Evolutionary conservation across 2,888 invertebrate genomes (phyloP).

Genomic region (Acheta domesticus): DNA sequence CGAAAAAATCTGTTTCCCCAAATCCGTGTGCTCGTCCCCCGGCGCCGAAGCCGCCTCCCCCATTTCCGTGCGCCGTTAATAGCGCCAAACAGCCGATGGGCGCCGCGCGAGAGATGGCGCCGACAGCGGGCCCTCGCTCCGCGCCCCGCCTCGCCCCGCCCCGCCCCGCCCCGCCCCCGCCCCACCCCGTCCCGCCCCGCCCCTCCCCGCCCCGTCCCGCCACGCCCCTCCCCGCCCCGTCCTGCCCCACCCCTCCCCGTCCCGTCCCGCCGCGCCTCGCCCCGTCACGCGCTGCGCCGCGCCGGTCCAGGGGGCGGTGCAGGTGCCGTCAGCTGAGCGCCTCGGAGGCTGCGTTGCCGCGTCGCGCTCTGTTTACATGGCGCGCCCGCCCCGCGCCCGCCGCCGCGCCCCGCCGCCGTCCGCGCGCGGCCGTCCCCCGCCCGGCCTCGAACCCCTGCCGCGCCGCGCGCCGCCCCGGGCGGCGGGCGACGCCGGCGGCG

Average conservation of each 20-base stretch:
- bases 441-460: neutral
- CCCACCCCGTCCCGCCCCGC: no score
- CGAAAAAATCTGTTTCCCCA: no score
- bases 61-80: no score
- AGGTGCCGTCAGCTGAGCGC: constrained; percentile 18
- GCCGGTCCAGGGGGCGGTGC: constrained; percentile 18
- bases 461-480: neutral
- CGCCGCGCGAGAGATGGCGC: no score
- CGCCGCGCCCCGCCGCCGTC: neutral
- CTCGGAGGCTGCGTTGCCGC: neutral
- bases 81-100: no score
- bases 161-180: no score
- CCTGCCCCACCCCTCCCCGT: no score
- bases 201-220: no score
- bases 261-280: neutral
- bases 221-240: no score
- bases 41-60: no score
- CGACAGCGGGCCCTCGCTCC: neutral
- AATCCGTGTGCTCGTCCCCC: no score
- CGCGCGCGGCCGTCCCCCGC: neutral
- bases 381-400: neutral
- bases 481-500: neutral
- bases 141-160: neutral
- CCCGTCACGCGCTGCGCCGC: neutral
- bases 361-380: neutral